These are phyloP conservation scores for Micromesistius poutassou DNA, from an alignment of 2,797 vertebrate genomes.

Conservation along the genomic window DNA sequence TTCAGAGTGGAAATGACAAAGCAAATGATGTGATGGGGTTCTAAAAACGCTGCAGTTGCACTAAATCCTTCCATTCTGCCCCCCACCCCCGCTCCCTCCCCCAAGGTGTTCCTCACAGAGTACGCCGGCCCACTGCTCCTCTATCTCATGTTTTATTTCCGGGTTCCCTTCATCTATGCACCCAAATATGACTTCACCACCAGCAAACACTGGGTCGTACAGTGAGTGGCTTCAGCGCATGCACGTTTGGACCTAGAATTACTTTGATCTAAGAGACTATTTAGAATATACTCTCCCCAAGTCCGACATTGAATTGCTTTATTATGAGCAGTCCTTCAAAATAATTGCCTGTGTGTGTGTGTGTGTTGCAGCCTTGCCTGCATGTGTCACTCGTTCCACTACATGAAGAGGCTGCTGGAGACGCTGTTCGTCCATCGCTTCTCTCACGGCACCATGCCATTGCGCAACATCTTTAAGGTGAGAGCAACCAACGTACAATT, in stretches of 20 bases:
- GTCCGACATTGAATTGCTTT: neutral
- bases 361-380: conserved; percentile 80
- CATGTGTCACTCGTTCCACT: conserved; percentile 94
- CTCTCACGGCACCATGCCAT: conserved; percentile 91
- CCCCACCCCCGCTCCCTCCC: neutral
- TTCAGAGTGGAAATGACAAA: no score
- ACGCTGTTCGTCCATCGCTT: conserved; percentile 92
- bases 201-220: conserved; percentile 90
- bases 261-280: no score
- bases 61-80: no score
- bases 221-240: conserved; percentile 72
- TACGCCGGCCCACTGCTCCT: conserved; percentile 87
- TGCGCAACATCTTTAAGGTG: conserved; percentile 95
- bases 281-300: no score
- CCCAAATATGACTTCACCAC: conserved; percentile 90
- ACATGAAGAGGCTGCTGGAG: conserved; percentile 90
- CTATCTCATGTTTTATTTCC: conserved; percentile 92
- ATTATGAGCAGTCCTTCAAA: neutral
- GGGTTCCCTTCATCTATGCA: conserved; percentile 89
- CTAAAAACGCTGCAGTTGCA: neutral
- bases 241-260: neutral
- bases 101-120: conserved; percentile 88
- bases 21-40: no score
- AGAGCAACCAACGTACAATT: conserved; percentile 9
- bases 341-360: neutral